Evolutionary conservation across 1,140 invertebrate species (phyloP), one percentile per base, ranked within the genome.

Genomic region (Holotrichia oblita): DNA sequence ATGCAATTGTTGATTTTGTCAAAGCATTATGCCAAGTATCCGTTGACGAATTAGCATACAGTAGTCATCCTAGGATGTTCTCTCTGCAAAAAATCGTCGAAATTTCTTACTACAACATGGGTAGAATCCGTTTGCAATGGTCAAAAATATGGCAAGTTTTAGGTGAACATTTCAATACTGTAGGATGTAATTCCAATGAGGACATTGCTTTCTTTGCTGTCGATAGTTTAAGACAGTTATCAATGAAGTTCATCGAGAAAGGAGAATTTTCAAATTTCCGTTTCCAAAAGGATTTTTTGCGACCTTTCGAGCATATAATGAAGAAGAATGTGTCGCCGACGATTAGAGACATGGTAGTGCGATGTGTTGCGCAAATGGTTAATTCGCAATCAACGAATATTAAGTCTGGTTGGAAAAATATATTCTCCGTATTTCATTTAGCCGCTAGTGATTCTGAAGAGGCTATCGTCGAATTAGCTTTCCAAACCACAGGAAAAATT

Each of bases 51-150:
- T 86, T 99, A 14, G 92, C 94, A 1, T 94, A 97, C 86, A 91
- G 93, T 0, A 90, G 91, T 0, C 94, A 94, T 81, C 97, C 97
- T 0, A 89, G 99, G 80, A 99, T 99, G 97, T 99, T 99, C 86
- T 98, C 97, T 72, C 87, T 99, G 14, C 98, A 98, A 84, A 99
- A 99, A 87, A 97, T 99, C 73, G 98, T 99, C 0, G 99, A 99
- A 89, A 99, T 99, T 81, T 99, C 98, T 0, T 99, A 99, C 86
- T 99, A 99, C 89, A 99, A 99, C 86, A 99, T 99, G 99, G 97
- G 97, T 7, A 92, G 99, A 83, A 99, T 99, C 83, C 92, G 99
- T 84, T 89, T 99, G 77, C 98, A 99, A 86, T 99, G 97, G 97
- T 99, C 98, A 0, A 91, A 98, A 80, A 99, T 99, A 81, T 99